A percentile compares a stretch with the other conserved stretches of the same genome.
These are phyloP conservation scores for Bombus consobrinus DNA, from an alignment of 1,140 invertebrate species.

Conservation along the genomic window DNA sequence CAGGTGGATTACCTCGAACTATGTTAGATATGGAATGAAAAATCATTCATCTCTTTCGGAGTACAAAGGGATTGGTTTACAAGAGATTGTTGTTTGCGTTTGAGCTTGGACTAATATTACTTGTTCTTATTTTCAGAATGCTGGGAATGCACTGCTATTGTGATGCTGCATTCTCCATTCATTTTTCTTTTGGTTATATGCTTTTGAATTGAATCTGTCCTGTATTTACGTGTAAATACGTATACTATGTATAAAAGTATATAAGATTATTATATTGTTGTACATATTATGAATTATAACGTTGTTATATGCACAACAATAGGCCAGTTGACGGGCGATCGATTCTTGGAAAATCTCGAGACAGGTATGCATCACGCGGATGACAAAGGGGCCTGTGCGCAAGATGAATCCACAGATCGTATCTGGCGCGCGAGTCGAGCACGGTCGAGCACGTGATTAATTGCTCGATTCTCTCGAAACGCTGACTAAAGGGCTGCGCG, in stretches of 20 bases:
- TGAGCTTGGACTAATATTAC: too few relatives aligned
- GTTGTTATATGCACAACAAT: too few relatives aligned
- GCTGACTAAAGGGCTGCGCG: slow-evolving; percentile 64
- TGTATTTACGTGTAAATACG: too few relatives aligned
- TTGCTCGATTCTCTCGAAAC: slow-evolving; percentile 70
- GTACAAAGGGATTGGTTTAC: not conserved
- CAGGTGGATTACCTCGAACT: not conserved
- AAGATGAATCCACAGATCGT: not conserved
- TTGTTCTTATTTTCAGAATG: too few relatives aligned
- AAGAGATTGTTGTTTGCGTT: too few relatives aligned
- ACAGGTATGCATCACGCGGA: not conserved
- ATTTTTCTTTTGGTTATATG: too few relatives aligned
- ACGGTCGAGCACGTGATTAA: slow-evolving; percentile 67
- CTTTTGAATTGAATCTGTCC: too few relatives aligned
- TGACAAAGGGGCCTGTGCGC: slow-evolving; percentile 4
- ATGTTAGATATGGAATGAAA: not conserved
- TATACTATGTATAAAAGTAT: too few relatives aligned
- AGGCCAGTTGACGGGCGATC: not conserved
- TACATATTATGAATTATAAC: too few relatives aligned
- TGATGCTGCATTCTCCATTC: too few relatives aligned
- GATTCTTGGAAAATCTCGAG: not conserved
- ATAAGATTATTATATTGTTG: too few relatives aligned
- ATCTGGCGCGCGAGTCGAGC: slow-evolving; percentile 20
- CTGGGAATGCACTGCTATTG: too few relatives aligned
- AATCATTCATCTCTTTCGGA: not conserved